Base-by-base conservation (phyloP, 1,140 invertebrate genomes). In the Lepidostoma basale region DNA sequence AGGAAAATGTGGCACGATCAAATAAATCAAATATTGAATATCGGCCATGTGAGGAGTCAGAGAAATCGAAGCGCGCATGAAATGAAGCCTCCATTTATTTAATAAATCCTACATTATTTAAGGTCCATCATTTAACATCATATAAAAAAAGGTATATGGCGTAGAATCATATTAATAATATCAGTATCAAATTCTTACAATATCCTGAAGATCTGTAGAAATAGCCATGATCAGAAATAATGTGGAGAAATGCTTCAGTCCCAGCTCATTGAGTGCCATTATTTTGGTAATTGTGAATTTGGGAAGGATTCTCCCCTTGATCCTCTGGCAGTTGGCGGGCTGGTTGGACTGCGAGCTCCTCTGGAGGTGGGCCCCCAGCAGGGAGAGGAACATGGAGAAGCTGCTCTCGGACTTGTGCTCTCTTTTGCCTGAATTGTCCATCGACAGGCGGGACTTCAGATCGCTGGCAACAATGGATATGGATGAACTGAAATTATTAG, bases 221-320 rank as follows among this genome's bases (percentile, higher is more conserved):
- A 70, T 49, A 2, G 68, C 64, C 68, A 73, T 70, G 12, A 70
- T 49, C 14, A 70, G 14, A 49, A 66, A 73, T 45, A 70, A 20
- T 2, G 42, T 62, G 3, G 68, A 62, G 49, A 73, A 73, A 23
- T 73, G 62, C 58, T 70, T 30, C 1, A 73, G 33, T 45, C 72
- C 72, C 14, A 63, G 60, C 40, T 73, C 72, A 62, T 70, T 73
- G 14, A 73, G 63, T 3, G 72, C 56, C 2, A 45, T 22, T 9
- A 73, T 70, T 65, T 73, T 73, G 63, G 59, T 73, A 12, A 62
- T 22, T 3, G 69, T 73, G 30, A 73, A 73, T 30, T 73, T 73
- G 5, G 72, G 72, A 1, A 70, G 60, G 5, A 73, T 73, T 14
- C 72, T 49, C 22, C 72, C 72, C 64, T 70, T 73, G 12, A 73